These are phyloP conservation scores for Nixonia krombeini DNA, from an alignment of 1,140 invertebrate species.

Conservation along the genomic window DNA sequence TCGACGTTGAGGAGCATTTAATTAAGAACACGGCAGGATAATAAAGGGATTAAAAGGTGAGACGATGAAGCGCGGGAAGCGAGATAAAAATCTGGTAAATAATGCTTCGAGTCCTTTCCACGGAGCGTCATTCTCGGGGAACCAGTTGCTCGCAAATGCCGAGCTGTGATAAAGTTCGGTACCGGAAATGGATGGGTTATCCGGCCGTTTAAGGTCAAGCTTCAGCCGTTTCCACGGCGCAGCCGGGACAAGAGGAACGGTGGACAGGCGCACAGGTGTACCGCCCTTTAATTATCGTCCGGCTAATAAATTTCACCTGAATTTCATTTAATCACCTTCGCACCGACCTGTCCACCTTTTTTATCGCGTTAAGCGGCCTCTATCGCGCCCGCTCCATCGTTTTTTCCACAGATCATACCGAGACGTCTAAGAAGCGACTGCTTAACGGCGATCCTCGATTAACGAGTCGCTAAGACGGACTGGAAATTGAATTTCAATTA, in stretches of 20 bases:
- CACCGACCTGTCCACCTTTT: constrained; percentile 40
- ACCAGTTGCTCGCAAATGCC: constrained; percentile 2
- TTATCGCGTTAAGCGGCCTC: constrained; percentile 36
- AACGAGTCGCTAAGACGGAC: constrained; percentile 34
- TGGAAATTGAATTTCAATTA: constrained; percentile 45
- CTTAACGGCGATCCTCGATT: constrained; percentile 40
- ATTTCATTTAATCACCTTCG: constrained; percentile 58
- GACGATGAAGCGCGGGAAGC: constrained; percentile 20
- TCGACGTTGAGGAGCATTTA: constrained; percentile 9
- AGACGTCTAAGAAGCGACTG: constrained; percentile 20
- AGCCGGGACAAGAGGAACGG: constrained; percentile 35
- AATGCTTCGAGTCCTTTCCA: constrained; percentile 3
- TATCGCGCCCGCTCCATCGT: constrained; percentile 31
- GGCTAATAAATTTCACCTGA: constrained; percentile 64
- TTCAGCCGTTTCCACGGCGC: constrained; percentile 20
- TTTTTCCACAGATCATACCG: constrained; percentile 23
- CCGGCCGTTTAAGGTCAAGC: constrained; percentile 21
- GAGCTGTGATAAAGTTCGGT: constrained; percentile 10
- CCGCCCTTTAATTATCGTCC: constrained; percentile 60
- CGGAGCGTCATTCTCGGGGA: neutral
- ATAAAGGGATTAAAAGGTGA: constrained; percentile 39
- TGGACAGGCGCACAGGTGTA: constrained; percentile 50
- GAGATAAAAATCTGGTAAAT: constrained; percentile 11
- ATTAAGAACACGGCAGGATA: constrained; percentile 36
- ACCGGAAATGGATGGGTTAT: constrained; percentile 48